Evolutionary conservation across 1,140 invertebrate genomes (phyloP).

Genomic region (Diuraphis noxia): DNA sequence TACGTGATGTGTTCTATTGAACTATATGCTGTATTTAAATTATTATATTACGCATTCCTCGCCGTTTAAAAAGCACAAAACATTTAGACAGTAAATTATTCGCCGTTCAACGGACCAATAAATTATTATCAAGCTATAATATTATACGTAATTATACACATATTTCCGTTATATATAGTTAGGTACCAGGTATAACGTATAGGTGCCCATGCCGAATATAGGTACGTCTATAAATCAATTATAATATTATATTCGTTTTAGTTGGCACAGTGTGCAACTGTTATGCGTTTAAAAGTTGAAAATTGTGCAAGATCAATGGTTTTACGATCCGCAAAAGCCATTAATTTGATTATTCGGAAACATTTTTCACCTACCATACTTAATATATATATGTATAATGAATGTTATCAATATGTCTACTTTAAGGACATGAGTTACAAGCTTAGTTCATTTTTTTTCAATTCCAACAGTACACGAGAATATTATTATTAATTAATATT

Average conservation of each 20-base stretch:
- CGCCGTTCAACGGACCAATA: neutral
- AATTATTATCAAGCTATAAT: neutral
- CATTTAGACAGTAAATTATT: neutral
- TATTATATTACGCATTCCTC: neutral
- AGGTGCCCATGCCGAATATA: neutral
- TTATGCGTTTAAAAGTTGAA: neutral
- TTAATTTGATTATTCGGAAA: neutral
- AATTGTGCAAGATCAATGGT: neutral
- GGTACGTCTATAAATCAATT: constrained; percentile 13
- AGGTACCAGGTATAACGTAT: neutral
- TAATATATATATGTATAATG: neutral
- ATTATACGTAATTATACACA: neutral
- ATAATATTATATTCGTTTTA: neutral
- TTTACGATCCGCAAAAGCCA: neutral
- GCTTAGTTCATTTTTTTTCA: too few species aligned
- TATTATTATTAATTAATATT: neutral
- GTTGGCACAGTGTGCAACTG: neutral
- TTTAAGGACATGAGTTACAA: neutral
- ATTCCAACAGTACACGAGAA: neutral
- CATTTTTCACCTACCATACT: neutral
- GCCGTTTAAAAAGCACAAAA: neutral
- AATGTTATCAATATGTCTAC: neutral
- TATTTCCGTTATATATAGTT: neutral
- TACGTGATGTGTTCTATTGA: neutral
- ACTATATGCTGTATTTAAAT: neutral